Conservation (phyloP, 1,140 invertebrate genomes). For the Drosophila parvula region DNA sequence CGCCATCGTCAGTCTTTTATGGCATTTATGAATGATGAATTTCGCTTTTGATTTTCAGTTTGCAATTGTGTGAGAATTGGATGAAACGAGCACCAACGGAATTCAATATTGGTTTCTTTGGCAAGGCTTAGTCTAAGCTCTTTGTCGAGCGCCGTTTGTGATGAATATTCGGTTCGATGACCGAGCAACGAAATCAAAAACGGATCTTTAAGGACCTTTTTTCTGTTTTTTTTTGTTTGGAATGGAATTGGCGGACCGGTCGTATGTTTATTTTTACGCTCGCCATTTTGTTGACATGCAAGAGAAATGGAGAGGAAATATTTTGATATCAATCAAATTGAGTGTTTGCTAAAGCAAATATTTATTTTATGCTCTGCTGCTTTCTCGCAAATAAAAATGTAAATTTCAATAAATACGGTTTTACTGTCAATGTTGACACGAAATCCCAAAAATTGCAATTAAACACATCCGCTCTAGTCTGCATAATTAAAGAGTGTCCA, state of each 20-base stretch:
- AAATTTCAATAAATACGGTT: conserved; percentile 11
- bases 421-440: neutral
- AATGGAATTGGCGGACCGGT: conserved; percentile 13
- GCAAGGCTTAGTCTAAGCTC: conserved; percentile 32
- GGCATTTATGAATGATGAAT: conserved; percentile 77
- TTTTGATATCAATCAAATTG: conserved; percentile 48
- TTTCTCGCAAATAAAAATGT: neutral
- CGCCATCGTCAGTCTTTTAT: conserved; percentile 36
- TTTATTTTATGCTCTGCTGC: conserved; percentile 9
- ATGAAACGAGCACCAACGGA: conserved; percentile 56
- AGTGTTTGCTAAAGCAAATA: conserved; percentile 23
- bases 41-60: conserved; percentile 67
- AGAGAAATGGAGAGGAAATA: conserved; percentile 7
- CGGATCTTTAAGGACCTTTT: conserved; percentile 25
- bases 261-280: conserved; percentile 37
- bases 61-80: conserved; percentile 63
- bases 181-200: conserved; percentile 38
- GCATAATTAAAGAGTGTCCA: conserved; percentile 31
- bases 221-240: conserved; percentile 21
- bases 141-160: conserved; percentile 20
- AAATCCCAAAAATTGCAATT: conserved; percentile 17
- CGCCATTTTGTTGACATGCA: conserved; percentile 14
- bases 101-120: conserved; percentile 37
- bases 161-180: conserved; percentile 58
- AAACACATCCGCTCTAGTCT: conserved; percentile 29